Conservation (phyloP, 2,113 vertebrate species). For the Dipodomys stephensi region DNA sequence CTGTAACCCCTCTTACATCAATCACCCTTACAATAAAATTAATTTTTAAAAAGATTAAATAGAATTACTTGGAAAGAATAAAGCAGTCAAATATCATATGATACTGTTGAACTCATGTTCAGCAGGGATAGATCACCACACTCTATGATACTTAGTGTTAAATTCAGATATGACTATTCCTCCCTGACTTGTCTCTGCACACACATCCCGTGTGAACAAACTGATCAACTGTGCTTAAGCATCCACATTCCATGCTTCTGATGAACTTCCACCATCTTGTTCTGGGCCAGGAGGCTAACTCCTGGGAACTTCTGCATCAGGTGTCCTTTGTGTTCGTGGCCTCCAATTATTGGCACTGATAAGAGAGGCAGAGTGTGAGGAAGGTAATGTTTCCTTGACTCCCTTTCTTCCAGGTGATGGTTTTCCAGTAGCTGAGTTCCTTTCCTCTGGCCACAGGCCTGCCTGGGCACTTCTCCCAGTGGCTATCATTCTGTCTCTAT, state of each 20-base stretch:
- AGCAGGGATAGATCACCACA: not conserved
- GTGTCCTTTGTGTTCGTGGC: not conserved
- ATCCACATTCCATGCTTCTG: not conserved
- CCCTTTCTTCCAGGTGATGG: not conserved
- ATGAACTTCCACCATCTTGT: not conserved
- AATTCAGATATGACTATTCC: not conserved
- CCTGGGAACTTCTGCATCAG: not conserved
- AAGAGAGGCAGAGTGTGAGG: not conserved
- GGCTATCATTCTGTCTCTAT: not conserved
- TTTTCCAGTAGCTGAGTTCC: not conserved
- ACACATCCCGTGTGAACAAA: not conserved
- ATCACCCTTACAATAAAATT: too few relatives aligned
- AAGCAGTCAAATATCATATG: not conserved
- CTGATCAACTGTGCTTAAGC: not conserved
- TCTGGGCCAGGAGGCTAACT: not conserved
- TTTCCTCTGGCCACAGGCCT: not conserved
- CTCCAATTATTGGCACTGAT: not conserved
- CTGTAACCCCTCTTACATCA: too few relatives aligned
- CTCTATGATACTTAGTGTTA: not conserved
- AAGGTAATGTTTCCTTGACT: not conserved
- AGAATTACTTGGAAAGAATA: slow-evolving; percentile 1
- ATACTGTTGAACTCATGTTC: not conserved
- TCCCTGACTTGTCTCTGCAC: not conserved
- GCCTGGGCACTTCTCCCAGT: not conserved
- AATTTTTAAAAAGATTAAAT: too few relatives aligned